Base-by-base conservation (phyloP, 2,888 invertebrate genomes). In the Torymus tubicola region DNA sequence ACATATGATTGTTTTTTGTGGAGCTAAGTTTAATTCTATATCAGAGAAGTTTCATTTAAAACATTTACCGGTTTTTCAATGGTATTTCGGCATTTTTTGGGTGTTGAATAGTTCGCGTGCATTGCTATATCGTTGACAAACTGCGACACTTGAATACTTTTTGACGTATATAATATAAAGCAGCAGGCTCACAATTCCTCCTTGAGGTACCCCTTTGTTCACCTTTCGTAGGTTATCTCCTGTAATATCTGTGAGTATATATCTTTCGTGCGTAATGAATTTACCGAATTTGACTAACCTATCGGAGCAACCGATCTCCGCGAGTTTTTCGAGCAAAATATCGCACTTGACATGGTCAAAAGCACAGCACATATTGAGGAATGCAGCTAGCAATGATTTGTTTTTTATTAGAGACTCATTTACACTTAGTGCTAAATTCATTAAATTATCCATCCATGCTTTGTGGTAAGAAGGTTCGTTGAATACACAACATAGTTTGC, bases 161-260 rank as follows among this genome's bases (percentile, higher is more conserved):
- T 67, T 67, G 12, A 67, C 52, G 18, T 67, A 67, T 67, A 52
- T 16, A 8, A 52, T 52, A 52, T 67, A 67, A 50, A 52, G 8
- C n/a, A 63, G 14, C 10, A 24, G 63, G 24, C 11, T 12, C 21
- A 63, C 14, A 5, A 63, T 14, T 2, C 18, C 24, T 63, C 18
- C 63, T 63, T 21, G 24, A 21, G 24, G 11, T 63, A 63, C 24
- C 2, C 14, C 16, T n/a, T 50, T 67, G 14, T 52, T 67, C 10
- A 67, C 52, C 16, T 11, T 21, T 52, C 67, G 52, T 16, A 52
- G 52, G 16, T 55, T 68, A 14, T 55, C 13, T 53, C 21, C 68
- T 18, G 21, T 4, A 5, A 8, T 16, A 12, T 68, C 55, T 2
- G 68, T 68, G 13, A 21, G 55, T 14, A 68, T 50, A 21, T 10